Evolutionary conservation across 2,113 vertebrate genomes (phyloP).

Genomic region (Holacanthus passer): DNA sequence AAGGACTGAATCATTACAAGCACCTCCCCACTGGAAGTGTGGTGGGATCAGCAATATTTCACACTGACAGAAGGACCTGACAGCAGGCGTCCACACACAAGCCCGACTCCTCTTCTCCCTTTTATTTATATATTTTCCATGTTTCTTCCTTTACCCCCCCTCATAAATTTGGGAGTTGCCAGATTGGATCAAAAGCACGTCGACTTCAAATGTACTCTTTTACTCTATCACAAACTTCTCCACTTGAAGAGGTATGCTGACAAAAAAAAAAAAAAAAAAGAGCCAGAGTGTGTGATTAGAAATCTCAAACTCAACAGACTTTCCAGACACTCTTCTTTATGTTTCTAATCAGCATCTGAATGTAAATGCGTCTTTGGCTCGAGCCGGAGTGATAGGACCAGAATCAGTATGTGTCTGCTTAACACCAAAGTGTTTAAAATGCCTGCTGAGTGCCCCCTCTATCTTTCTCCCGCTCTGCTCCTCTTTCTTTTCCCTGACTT

Average conservation of each 20-base stretch:
- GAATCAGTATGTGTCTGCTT: slow-evolving; percentile 74
- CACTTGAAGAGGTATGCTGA: slow-evolving; percentile 27
- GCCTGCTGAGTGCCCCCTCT: slow-evolving; percentile 68
- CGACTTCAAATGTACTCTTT: slow-evolving; percentile 49
- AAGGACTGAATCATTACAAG: slow-evolving; percentile 82
- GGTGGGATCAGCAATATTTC: slow-evolving; percentile 85
- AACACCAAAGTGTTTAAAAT: slow-evolving; percentile 79
- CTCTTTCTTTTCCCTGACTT: slow-evolving; percentile 33
- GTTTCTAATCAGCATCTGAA: slow-evolving; percentile 68
- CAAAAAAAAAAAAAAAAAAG: slow-evolving; percentile 9
- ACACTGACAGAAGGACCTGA: slow-evolving; percentile 84
- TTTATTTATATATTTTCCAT: slow-evolving; percentile 65
- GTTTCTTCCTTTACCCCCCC: slow-evolving; percentile 27
- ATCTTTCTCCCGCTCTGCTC: slow-evolving; percentile 34
- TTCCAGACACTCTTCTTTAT: slow-evolving; percentile 56
- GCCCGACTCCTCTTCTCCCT: slow-evolving; percentile 40
- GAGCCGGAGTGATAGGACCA: slow-evolving; percentile 64
- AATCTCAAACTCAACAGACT: slow-evolving; percentile 58
- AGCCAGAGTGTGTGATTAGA: slow-evolving; percentile 37
- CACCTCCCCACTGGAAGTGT: slow-evolving; percentile 80
- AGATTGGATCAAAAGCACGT: slow-evolving; percentile 69
- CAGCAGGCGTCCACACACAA: slow-evolving; percentile 78
- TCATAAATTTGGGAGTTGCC: slow-evolving; percentile 46
- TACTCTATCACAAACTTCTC: slow-evolving; percentile 31
- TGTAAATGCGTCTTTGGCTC: slow-evolving; percentile 68